Evolutionary conservation across 2,888 invertebrate species (phyloP), one percentile per base, ranked within the genome.

Genomic region (Embidobia sp.): DNA sequence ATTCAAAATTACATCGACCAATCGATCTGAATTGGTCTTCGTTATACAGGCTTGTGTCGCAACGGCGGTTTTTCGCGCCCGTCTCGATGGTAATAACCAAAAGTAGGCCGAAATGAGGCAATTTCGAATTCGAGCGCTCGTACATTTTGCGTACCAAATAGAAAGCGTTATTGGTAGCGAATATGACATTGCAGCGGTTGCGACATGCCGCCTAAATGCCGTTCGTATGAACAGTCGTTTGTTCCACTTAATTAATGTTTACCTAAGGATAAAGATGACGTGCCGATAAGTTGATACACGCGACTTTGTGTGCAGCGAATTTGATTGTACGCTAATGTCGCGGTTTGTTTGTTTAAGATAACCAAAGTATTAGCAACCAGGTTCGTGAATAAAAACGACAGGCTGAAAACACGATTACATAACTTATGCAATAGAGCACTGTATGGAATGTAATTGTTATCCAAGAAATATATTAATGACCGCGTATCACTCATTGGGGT

Each of bases 201-300:
- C 51, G 18, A 59, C 57, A 51, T 42, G n/a, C n/a, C 42, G 7
- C 26, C 49, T 57, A 51, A 67, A 67, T 57, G 49, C 42, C 59
- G 59, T 22, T 33, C 15, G 49, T 33, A 69, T 49, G 57, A 69
- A 69, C 33, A 33, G 49, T 33, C 49, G 18, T 69, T 59, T 69
- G 69, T 69, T 59, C 69, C 59, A 57, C 59, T 69, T 69, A 69
- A 67, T 67, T 67, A 57, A 49, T 15, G 57, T 35, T 67, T 67
- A 27, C 57, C 11, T 40, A 67, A 57, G 48, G 22, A 42, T 19
- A 55, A 55, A 33, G 44, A 53, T 66, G 51, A 53, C 44, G 44
- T 37, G 40, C 35, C 19, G 49, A 19, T 29, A 40, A 40, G 5
- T 63, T 26, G n/a, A n/a, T n/a, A n/a, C n/a, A n/a, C n/a, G n/a